phyloP scores from a whole-genome alignment of 2,113 vertebrate species.

The Callaeas wilsoni region DNA sequence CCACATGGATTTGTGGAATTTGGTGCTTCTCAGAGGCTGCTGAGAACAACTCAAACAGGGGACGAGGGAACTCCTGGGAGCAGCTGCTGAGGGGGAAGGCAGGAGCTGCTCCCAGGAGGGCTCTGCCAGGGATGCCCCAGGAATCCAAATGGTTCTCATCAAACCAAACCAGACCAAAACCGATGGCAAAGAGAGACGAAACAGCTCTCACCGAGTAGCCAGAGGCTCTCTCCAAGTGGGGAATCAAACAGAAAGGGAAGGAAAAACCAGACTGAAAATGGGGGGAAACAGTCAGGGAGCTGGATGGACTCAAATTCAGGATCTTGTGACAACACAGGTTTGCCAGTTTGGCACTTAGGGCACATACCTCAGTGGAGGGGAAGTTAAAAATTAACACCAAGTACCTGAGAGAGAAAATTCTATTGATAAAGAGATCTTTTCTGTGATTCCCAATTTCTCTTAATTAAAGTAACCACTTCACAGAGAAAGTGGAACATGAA shows the following conservation, averaged over 20 bases:
- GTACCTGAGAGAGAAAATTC: background rate
- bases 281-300: no score
- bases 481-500: background rate
- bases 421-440: background rate
- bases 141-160: rapidly evolving
- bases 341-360: no score
- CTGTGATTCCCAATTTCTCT: background rate
- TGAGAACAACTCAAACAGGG: background rate
- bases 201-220: rapidly evolving
- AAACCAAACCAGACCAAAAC: background rate
- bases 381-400: no score
- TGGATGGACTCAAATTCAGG: no score
- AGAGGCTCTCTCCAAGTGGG: background rate
- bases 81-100: background rate
- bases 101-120: background rate
- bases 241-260: background rate
- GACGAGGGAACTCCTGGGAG: background rate
- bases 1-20: rapidly evolving
- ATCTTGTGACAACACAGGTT: no score
- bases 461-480: background rate
- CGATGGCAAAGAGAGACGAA: background rate
- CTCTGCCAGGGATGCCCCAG: background rate
- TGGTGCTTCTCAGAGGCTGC: background rate
- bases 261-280: background rate
- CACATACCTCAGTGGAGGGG: no score